Base-by-base conservation (phyloP, 2,888 invertebrate species). In the Patella caerulea region DNA sequence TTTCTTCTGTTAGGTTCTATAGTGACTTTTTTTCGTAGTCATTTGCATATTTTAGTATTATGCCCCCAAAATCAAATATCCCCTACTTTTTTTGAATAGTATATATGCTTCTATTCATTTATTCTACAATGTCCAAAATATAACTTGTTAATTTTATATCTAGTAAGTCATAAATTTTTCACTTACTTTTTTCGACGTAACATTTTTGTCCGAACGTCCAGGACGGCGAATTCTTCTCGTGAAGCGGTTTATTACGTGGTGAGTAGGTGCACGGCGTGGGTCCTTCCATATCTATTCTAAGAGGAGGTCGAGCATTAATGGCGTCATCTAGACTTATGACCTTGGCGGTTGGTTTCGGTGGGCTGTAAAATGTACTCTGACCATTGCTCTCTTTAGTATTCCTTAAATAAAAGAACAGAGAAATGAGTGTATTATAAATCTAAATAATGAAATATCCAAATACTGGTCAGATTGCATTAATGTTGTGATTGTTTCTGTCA, bases 201-300 rank as follows among this genome's bases (percentile, higher is more conserved):
- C 87, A 88, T 77, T 85, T 85, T 9, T 84, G 74, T 11, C 91
- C 89, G 78, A 91, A 90, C 9, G 88, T 84, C 85, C 85, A 90
- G 0, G 87, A 80, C 0, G 91, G 91, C 5, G 90, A 84, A 79
- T 90, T 90, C 17, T 88, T 90, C 75, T 90, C 91, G 19, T 85
- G 76, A 7, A 89, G 83, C 0, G 90, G 90, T 81, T 88, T 90
- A 80, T 83, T 85, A 29, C 82, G 81, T 0, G 90, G 89, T 0
- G 88, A 86, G 82, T 90, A 90, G 5, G 86, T 72, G n/a, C 88
- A 89, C 3, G 90, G 88, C 0, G 87, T 87, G 0, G 91, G 90
- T 0, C 90, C 90, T 52, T 91, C 90, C 88, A 90, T 86, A 79
- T 91, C 91, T 11, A 89, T 84, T 53, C 86, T 78, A 5, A 90